phyloP scores from a whole-genome alignment of 2,797 vertebrate species.

The Poecilia picta region DNA sequence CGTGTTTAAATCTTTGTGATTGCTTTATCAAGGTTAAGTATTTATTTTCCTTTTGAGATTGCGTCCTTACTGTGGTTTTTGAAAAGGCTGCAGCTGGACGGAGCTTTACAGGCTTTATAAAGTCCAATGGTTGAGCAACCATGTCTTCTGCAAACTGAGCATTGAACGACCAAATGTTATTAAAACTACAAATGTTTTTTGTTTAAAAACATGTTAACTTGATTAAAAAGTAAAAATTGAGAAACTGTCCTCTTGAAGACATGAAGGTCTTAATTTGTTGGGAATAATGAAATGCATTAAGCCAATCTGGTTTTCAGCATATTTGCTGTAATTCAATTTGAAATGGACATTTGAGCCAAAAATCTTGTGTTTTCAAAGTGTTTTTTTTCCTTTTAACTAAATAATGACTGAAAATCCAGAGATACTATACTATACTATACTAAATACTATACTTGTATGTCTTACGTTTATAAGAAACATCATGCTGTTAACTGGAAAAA shows the following conservation, averaged over 20 bases:
- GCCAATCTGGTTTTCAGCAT: background rate
- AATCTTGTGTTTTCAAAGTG: background rate
- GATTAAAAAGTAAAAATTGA: background rate
- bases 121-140: background rate
- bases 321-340: background rate
- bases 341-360: background rate
- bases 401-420: background rate
- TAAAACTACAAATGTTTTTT: background rate
- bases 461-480: background rate
- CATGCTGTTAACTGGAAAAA: background rate
- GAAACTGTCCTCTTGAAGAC: background rate
- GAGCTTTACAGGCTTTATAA: background rate
- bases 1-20: no score
- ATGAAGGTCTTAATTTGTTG: background rate
- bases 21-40: no score
- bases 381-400: background rate
- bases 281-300: background rate
- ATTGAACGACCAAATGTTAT: background rate
- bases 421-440: accelerated
- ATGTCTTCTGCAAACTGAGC: background rate
- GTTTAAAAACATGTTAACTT: background rate
- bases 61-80: background rate
- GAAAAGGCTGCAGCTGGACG: background rate
- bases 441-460: background rate
- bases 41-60: background rate